These are phyloP conservation scores for Scaptomyza flava DNA, from an alignment of 2,888 invertebrate genomes.

Conservation along the genomic window DNA sequence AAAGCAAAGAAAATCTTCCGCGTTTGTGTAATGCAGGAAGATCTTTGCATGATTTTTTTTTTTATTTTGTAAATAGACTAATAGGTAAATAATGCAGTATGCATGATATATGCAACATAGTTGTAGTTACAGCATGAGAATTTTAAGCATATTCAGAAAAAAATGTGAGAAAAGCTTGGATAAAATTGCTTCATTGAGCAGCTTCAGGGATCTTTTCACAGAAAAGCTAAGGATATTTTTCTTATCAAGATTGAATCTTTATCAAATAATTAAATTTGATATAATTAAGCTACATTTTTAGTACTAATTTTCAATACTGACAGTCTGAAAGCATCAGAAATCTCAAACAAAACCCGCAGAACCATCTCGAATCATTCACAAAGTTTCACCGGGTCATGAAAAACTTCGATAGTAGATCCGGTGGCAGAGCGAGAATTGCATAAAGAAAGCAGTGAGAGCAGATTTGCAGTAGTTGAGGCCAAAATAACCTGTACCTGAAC, in stretches of 20 bases:
- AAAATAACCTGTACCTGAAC: conserved; percentile 50
- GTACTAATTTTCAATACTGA: no score
- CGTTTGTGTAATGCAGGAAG: conserved; percentile 81
- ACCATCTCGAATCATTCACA: not conserved
- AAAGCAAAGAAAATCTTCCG: conserved; percentile 74
- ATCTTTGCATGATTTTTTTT: conserved; percentile 61
- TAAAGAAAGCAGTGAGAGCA: conserved; percentile 74
- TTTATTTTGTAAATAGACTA: conserved; percentile 5
- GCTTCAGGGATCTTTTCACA: no score
- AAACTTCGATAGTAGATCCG: conserved; percentile 31
- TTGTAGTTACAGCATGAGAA: not conserved
- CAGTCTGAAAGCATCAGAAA: not conserved
- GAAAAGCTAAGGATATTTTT: no score
- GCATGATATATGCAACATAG: not conserved
- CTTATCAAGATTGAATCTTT: no score
- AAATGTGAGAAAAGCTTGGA: no score
- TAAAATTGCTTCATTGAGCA: no score
- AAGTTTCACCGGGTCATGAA: conserved; percentile 16
- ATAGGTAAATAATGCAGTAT: not conserved
- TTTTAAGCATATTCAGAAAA: not conserved
- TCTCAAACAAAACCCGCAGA: not conserved
- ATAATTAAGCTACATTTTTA: no score
- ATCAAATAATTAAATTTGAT: no score
- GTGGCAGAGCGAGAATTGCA: conserved; percentile 31
- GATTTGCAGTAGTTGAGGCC: conserved; percentile 9